Evolutionary conservation across 2,113 vertebrate genomes (phyloP), one percentile per base, ranked within the genome.

Genomic region (Orycteropus afer): DNA sequence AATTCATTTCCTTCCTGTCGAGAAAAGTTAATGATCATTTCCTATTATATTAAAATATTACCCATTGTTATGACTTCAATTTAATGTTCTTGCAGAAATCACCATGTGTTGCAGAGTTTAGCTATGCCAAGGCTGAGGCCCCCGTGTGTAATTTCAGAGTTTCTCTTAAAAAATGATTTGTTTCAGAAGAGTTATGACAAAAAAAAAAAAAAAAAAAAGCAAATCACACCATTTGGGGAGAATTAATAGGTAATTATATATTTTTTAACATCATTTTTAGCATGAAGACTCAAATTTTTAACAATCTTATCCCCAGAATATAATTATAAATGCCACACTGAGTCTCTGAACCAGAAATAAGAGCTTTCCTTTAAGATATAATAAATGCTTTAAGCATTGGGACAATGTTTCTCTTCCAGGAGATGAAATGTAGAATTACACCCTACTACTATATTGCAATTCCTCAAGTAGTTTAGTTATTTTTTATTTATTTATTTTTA

Each of bases 1-100:
- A 96, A 97, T 94, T 90, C 95, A 96, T 91, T 97, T 97, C 96
- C 97, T 97, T 97, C 92, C 95, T 97, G 82, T 96, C 0, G 65
- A 95, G 97, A 96, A 94, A 95, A 95, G 92, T 95, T 97, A 97
- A 96, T 81, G 97, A 96, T 97, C 89, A 95, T 96, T 95, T 97
- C 87, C 90, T 71, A 96, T 95, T 97, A 93, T 93, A 96, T 96
- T 97, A 97, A 95, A 96, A 97, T 95, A 96, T 96, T 97, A 96
- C 79, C 96, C 95, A 95, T 96, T 97, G 97, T 97, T 96, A 95
- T 93, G 96, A 97, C 95, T 97, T 97, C 82, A 77, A 93, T 57
- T 84, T 93, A 92, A 81, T 67, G 59, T 94, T 94, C 83, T 84
- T 81, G 84, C 77, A 89, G 97, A 94, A 95, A 91, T 93, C 92